A percentile compares a stretch with the other conserved stretches of the same genome.
Conservation (phyloP, 2,113 vertebrate species). For the Nannobrachium achirus region DNA sequence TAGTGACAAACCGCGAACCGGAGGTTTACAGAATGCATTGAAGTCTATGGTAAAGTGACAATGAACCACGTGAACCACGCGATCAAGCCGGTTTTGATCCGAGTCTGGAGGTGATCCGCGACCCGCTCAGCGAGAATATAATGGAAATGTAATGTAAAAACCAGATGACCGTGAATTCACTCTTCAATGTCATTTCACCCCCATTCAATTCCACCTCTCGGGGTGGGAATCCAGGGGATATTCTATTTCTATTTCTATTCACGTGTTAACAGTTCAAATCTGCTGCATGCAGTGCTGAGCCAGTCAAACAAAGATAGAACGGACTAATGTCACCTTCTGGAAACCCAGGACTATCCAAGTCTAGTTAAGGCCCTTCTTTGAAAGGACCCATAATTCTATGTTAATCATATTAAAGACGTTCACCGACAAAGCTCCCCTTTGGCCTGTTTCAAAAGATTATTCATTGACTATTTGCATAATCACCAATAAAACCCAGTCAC, state of each 20-base stretch:
- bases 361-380: conserved; percentile 36
- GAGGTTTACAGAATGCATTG: no score
- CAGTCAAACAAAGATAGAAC: no score
- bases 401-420: conserved; percentile 26
- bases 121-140: conserved; percentile 32
- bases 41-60: no score
- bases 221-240: conserved; percentile 59
- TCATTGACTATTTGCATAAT: conserved; percentile 32
- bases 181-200: conserved; percentile 62
- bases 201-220: conserved; percentile 62
- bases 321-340: no score
- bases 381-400: conserved; percentile 2
- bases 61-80: no score
- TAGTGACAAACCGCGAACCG: no score
- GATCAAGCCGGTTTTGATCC: conserved; percentile 30
- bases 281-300: no score
- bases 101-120: conserved; percentile 18
- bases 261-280: no score
- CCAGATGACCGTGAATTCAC: conserved; percentile 67
- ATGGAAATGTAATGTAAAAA: conserved; percentile 72
- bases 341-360: conserved; percentile 6
- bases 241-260: no score
- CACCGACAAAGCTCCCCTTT: background rate
- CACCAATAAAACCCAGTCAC: no score
- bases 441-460: background rate